A percentile compares a stretch with the other conserved stretches of the same genome.
phyloP scores from a whole-genome alignment of 2,113 vertebrate species.

The Solenodon paradoxus region DNA sequence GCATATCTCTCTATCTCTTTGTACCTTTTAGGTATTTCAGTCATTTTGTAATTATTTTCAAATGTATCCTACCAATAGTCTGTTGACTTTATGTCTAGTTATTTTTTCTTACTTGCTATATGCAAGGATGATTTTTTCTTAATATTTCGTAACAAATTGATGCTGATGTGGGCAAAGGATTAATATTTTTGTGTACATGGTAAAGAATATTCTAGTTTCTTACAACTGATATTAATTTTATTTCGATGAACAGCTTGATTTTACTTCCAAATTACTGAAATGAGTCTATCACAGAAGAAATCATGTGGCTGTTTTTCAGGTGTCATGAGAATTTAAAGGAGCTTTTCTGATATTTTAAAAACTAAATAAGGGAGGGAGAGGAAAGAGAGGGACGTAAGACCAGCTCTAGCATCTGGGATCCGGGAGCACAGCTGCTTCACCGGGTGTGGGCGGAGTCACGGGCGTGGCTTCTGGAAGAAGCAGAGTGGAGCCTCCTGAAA shows the following conservation, averaged over 20 bases:
- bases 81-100: background rate
- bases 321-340: background rate
- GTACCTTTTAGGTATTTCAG: background rate
- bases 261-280: background rate
- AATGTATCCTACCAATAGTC: background rate
- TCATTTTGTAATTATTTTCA: background rate
- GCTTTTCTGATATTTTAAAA: background rate
- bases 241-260: background rate
- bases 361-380: background rate
- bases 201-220: background rate
- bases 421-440: background rate
- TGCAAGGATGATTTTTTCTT: background rate
- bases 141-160: background rate
- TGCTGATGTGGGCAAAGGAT: background rate
- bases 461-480: background rate
- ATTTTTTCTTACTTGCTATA: background rate
- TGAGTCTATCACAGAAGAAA: background rate
- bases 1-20: background rate
- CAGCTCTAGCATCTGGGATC: background rate
- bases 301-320: background rate
- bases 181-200: background rate
- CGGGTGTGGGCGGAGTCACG: rapidly evolving
- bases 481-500: background rate
- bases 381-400: too few species aligned
- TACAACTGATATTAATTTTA: background rate